Base-by-base conservation (phyloP, 2,888 invertebrate genomes). In the Congeria kusceri region DNA sequence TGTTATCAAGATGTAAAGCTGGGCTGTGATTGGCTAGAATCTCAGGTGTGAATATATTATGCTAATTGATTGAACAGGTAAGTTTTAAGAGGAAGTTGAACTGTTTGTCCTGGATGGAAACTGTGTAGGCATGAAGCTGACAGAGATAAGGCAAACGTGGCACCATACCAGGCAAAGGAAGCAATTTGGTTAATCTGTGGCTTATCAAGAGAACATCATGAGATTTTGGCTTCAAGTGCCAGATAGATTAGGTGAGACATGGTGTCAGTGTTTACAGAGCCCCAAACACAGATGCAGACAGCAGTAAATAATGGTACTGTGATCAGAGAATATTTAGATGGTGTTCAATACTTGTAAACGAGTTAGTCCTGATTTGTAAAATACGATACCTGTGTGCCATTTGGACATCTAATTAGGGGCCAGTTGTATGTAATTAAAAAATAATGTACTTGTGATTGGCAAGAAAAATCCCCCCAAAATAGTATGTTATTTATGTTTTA, bases 1-100 rank as follows among this genome's bases (percentile, higher is more conserved):
- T 39, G 5, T 39, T 39, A 39, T 39, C 39, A 39, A 39, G 39
- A 39, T 15, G 9, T 3, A 39, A 64, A 20, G 67, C 71, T 63
- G 23, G 18, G 15, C 9, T 63, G 67, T 68, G 66, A 77, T 77
- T 77, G 77, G 77, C 56, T 62, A 77, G 77, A 66, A 67, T 71
- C 58, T 66, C 77, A 77, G 77, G 77, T 77, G 71, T 62, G 67
- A 67, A 77, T 77, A 71, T 63, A 77, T 77, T 77, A 77, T 77
- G 77, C 57, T 77, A 77, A 77, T 71, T 57, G 53, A 62, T 65
- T 65, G 57, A 56, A 71, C 77, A 77, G 77, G 77, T 77, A 72
- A 76, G 46, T 72, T 46, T 64, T 47, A 53, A 28, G 29, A 70
- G 76, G 70, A 76, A 76, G 76, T 70, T 47, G 59, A 44, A 62